These are phyloP conservation scores for Poecile montanus DNA, from an alignment of 2,797 vertebrate genomes.

Conservation along the genomic window DNA sequence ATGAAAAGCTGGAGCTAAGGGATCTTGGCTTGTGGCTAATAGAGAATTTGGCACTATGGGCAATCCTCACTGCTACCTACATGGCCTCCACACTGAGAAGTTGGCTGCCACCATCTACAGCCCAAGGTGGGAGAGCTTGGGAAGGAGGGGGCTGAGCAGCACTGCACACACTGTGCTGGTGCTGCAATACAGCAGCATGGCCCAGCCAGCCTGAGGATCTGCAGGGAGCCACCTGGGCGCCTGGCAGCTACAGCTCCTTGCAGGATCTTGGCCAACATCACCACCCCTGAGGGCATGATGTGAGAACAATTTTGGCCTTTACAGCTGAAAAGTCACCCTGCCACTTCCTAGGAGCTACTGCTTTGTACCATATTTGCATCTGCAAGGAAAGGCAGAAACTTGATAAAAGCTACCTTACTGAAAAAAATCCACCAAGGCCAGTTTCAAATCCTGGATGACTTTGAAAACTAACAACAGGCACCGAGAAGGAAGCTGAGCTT, in stretches of 20 bases:
- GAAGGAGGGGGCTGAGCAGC: background rate
- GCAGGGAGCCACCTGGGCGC: background rate
- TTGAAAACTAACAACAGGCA: background rate
- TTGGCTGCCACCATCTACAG: background rate
- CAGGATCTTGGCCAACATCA: fast-evolving
- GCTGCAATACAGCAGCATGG: background rate
- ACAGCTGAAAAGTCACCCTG: background rate
- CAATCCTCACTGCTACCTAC: background rate
- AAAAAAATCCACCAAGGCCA: background rate
- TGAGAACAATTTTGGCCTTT: background rate
- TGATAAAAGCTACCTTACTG: background rate
- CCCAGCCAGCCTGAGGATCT: background rate
- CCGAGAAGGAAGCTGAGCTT: background rate
- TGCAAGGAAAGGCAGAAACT: background rate
- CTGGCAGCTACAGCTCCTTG: background rate
- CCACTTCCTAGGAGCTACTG: background rate
- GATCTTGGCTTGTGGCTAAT: background rate
- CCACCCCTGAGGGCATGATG: background rate
- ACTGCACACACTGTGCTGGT: fast-evolving
- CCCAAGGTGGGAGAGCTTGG: fast-evolving
- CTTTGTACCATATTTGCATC: background rate
- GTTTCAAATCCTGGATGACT: background rate
- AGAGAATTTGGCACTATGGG: background rate
- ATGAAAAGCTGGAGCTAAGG: background rate
- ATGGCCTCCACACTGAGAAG: fast-evolving